Percentiles rank a stretch among this genome's conserved stretches.
Conservation (phyloP, 37 sponge, comb jelly and placozoan genomes). For the Tethya wilhelma region DNA sequence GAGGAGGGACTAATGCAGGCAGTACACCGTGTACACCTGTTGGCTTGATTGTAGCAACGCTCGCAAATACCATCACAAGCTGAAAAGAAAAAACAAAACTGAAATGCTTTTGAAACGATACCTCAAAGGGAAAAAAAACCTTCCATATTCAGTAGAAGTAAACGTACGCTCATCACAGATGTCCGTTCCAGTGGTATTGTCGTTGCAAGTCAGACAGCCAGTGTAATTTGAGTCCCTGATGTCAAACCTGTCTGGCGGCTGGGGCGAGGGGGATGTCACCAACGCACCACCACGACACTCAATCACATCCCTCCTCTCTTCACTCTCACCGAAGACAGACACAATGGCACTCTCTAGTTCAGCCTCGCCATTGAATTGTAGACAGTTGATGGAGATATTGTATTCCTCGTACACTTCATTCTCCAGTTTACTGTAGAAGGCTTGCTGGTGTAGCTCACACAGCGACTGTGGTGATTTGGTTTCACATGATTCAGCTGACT, state of each 20-base stretch:
- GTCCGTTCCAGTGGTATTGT: not conserved
- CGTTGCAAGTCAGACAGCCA: slow-evolving; percentile 9
- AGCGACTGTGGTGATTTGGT: no score
- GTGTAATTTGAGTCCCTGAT: not conserved
- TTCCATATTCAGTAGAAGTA: not conserved
- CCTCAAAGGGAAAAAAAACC: not conserved
- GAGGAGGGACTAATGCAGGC: not conserved
- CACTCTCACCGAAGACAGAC: not conserved
- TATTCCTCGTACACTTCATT: not conserved
- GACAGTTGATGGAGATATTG: slow-evolving; percentile 37
- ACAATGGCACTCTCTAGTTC: slow-evolving; percentile 15
- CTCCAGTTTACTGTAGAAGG: no score
- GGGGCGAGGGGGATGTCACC: not conserved
- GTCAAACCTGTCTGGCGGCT: not conserved
- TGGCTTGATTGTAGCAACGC: not conserved
- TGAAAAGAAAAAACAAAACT: not conserved
- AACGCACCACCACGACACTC: not conserved
- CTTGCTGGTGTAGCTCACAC: no score
- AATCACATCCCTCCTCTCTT: not conserved
- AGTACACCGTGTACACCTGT: not conserved
- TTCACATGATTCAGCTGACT: no score
- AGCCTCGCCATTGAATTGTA: not conserved
- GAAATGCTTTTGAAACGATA: not conserved
- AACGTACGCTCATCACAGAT: slow-evolving; percentile 12
- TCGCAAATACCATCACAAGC: not conserved